Conservation (phyloP, 2,113 vertebrate species). For the Xiphorhynchus elegans region DNA sequence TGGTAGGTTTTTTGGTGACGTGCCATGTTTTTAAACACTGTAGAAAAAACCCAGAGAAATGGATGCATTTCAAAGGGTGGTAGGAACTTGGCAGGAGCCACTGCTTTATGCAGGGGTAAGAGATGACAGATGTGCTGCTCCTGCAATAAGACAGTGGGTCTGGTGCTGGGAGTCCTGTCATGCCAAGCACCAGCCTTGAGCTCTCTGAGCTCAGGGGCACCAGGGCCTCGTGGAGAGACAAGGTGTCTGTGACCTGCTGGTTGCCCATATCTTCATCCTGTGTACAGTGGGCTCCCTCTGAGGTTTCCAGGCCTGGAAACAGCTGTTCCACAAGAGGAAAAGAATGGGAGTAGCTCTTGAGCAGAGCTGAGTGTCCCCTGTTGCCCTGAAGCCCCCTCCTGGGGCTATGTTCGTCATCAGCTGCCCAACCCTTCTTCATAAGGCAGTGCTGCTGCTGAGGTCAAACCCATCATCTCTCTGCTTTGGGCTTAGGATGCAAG, state of each 20-base stretch:
- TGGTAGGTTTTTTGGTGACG: not conserved
- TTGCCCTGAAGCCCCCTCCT: fast-evolving
- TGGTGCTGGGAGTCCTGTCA: not conserved
- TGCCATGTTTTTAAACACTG: fast-evolving
- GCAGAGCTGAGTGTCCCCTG: fast-evolving
- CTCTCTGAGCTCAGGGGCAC: not conserved
- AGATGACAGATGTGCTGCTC: not conserved
- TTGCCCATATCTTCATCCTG: not conserved
- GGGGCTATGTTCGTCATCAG: fast-evolving
- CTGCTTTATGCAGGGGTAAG: not conserved
- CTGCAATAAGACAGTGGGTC: not conserved
- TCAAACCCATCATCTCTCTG: not conserved
- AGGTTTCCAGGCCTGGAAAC: too few relatives aligned
- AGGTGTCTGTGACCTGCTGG: not conserved
- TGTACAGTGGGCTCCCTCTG: not conserved
- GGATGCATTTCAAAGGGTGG: not conserved
- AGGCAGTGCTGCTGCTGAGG: not conserved
- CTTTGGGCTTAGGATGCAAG: fast-evolving
- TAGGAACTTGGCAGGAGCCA: not conserved
- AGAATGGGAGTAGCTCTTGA: not conserved
- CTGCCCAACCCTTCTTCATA: not conserved
- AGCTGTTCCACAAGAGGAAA: not conserved
- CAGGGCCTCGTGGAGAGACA: fast-evolving
- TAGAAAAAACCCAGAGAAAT: not conserved
- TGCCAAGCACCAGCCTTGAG: not conserved